Base-by-base conservation (phyloP, 2,888 invertebrate genomes). In the Papilio demoleus region DNA sequence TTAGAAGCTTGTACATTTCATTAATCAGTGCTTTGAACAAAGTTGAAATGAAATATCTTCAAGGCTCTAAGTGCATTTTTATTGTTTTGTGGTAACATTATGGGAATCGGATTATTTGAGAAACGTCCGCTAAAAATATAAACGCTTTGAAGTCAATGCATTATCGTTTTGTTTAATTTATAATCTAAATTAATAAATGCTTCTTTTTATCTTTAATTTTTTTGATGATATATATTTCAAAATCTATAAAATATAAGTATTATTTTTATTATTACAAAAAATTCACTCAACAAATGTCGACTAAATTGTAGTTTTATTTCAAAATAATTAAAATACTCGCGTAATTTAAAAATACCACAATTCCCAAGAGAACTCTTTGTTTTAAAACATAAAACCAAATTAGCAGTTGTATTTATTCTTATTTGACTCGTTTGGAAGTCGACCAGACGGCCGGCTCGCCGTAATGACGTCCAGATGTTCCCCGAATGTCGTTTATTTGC, bases 401-500 rank as follows among this genome's bases (percentile, higher is more conserved):
- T 14, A 31, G 42, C 38, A 56, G 40, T 65, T 27, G 38, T 45
- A 8, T 45, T 64, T 22, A 64, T 38, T 53, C 68, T 47, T 64
- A 59, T 59, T 68, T 38, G 59, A 27, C 59, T 59, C 50, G 24
- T 59, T 50, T 27, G 47, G n/a, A 58, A 45, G 64, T 47, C 59
- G 27, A 59, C 45, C 68, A 60, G 68, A 64, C 59, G 58, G 19
- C 40, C 61, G 24, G 11, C 45, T 65, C 22, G 17, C 34, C 40
- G 61, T 67, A 56, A 67, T 56, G 60, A 50, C 50, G 50, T 60
- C 65, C 64, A 65, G 60, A 68, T 68, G 68, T 50, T 64, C 38
- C 22, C 60, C 53, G 31, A 68, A 68, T 27, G 60, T 60, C 50
- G 60, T 42, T 60, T 24, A 60, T 34, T 36, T 66, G 42, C 47